Evolutionary conservation across 2,113 vertebrate species (phyloP).

Genomic region (Myxocyprinus asiaticus): DNA sequence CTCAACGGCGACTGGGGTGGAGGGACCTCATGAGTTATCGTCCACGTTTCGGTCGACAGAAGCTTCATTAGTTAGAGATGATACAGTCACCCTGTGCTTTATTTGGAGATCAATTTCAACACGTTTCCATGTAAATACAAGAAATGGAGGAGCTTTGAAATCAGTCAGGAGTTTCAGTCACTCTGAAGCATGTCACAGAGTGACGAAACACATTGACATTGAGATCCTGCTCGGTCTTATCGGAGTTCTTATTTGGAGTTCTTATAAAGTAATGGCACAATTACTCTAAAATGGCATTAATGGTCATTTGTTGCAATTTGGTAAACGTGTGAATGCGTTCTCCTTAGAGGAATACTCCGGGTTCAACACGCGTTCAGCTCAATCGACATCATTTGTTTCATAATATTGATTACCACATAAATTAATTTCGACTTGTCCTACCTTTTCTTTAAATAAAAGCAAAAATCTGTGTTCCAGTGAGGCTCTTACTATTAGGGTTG

Average conservation of each 20-base stretch:
- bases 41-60: constrained; percentile 3
- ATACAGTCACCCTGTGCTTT: background rate
- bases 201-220: constrained; percentile 17
- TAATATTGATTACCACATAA: too few relatives aligned
- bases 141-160: constrained; percentile 23
- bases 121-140: too few relatives aligned
- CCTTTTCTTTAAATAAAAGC: too few relatives aligned
- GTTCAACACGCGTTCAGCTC: too few relatives aligned
- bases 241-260: constrained; percentile 38
- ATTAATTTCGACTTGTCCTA: too few relatives aligned
- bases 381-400: too few relatives aligned
- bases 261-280: constrained; percentile 12
- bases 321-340: too few relatives aligned
- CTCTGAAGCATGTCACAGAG: constrained; percentile 44
- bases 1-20: background rate
- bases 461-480: too few relatives aligned
- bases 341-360: too few relatives aligned
- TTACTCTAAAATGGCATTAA: constrained; percentile 6
- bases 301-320: too few relatives aligned
- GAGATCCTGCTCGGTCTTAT: constrained; percentile 14
- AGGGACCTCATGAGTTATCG: background rate
- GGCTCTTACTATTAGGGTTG: too few relatives aligned
- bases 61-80: background rate
- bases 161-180: constrained; percentile 46
- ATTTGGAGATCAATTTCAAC: too few relatives aligned